A percentile compares a stretch with the other conserved stretches of the same genome.
Evolutionary conservation across 2,113 vertebrate species (phyloP).

Genomic region (Microtus oregoni): DNA sequence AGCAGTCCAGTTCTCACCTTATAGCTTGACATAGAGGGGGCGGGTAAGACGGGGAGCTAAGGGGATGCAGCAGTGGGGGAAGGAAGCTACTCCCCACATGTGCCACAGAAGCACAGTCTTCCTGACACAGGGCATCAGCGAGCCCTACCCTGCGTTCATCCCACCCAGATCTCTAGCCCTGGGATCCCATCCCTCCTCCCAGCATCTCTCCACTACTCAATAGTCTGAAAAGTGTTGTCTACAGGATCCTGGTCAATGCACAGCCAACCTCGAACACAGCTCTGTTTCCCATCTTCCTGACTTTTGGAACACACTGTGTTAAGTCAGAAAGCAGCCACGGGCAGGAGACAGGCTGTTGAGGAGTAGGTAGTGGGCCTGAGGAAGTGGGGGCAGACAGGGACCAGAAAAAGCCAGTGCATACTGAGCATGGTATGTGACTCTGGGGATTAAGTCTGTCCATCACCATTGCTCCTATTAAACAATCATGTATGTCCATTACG

Average conservation of each 20-base stretch:
- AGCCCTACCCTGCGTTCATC: too few species aligned
- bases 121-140: not conserved
- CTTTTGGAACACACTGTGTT: not conserved
- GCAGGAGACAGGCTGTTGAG: not conserved
- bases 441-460: too few species aligned
- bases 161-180: too few species aligned
- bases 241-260: not conserved
- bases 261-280: not conserved
- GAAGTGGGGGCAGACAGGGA: not conserved
- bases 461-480: not conserved
- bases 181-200: not conserved
- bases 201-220: not conserved
- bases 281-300: not conserved
- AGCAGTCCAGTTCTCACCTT: not conserved
- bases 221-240: not conserved
- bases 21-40: not conserved
- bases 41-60: not conserved
- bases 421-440: accelerated
- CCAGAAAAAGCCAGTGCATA: accelerated
- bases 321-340: not conserved
- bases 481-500: accelerated
- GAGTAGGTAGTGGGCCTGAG: not conserved
- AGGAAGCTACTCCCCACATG: accelerated
- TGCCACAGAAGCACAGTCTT: not conserved
- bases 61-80: accelerated